phyloP scores from a whole-genome alignment of 2,797 vertebrate species.

The Pipistrellus pipistrellus region DNA sequence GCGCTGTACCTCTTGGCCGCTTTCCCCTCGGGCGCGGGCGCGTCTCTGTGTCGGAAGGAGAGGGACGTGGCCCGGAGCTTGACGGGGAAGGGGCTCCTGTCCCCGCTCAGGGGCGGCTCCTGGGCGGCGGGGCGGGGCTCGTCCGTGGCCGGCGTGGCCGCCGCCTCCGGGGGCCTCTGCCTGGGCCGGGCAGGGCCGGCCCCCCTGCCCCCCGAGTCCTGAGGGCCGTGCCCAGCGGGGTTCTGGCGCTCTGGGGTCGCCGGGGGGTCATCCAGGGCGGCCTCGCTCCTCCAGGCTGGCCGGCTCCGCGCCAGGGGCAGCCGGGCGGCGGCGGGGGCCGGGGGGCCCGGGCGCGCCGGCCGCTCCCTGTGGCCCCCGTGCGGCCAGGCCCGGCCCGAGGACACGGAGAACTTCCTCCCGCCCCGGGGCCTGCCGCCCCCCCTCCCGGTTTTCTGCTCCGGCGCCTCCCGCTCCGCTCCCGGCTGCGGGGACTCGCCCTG shows the following conservation, averaged over 20 bases:
- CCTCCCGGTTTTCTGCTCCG: constrained; percentile 80
- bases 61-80: constrained; percentile 94
- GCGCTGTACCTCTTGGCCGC: constrained; percentile 88
- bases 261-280: constrained; percentile 83
- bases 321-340: constrained; percentile 64
- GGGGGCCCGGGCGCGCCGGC: constrained; percentile 83
- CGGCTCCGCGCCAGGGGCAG: constrained; percentile 79
- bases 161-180: background rate
- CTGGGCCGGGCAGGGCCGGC: constrained; percentile 45
- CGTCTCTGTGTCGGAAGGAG: constrained; percentile 89
- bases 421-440: constrained; percentile 69
- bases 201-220: constrained; percentile 75
- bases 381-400: constrained; percentile 89
- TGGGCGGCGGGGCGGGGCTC: constrained; percentile 63
- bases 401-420: constrained; percentile 89
- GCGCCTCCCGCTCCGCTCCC: constrained; percentile 75
- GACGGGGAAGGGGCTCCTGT: constrained; percentile 92
- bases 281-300: constrained; percentile 83
- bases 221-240: constrained; percentile 67
- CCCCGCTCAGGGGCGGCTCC: constrained; percentile 82
- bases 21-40: constrained; percentile 82
- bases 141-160: background rate
- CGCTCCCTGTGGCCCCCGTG: constrained; percentile 82
- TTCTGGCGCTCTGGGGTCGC: constrained; percentile 46
- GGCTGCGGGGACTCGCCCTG: constrained; percentile 74